A percentile compares a stretch with the other conserved stretches of the same genome.
Evolutionary conservation across 1,140 invertebrate genomes (phyloP).

Genomic region (Drosophila nannoptera): DNA sequence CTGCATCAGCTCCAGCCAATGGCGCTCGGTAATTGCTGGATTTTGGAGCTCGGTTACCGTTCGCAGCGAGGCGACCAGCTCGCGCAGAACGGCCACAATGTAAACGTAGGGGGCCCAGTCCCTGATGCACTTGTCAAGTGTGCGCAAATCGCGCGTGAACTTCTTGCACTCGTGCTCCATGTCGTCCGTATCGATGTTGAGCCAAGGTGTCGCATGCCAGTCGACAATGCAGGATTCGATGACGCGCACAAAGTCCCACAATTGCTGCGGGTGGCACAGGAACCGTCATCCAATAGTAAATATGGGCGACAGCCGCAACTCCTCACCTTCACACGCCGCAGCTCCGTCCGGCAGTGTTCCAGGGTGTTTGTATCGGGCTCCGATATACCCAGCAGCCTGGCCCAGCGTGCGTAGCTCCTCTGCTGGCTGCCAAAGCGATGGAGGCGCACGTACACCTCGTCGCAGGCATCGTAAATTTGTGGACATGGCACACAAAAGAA

Average conservation of each 20-base stretch:
- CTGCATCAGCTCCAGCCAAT: conserved; percentile 93
- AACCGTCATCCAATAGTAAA: conserved; percentile 7
- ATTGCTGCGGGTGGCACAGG: conserved; percentile 79
- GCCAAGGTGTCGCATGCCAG: conserved; percentile 92
- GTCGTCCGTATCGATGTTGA: conserved; percentile 90
- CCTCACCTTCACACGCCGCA: conserved; percentile 85
- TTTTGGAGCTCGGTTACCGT: conserved; percentile 93
- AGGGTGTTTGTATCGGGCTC: conserved; percentile 87
- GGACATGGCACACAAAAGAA: conserved; percentile 83
- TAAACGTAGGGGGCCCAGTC: conserved; percentile 86
- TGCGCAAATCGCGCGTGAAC: conserved; percentile 88
- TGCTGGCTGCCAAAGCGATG: conserved; percentile 83
- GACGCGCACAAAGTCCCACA: conserved; percentile 92
- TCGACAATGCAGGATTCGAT: conserved; percentile 87
- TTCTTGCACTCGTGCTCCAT: conserved; percentile 95
- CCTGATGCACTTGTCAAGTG: conserved; percentile 89
- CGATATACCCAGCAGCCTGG: conserved; percentile 88
- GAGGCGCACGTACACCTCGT: conserved; percentile 83
- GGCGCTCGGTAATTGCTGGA: conserved; percentile 90
- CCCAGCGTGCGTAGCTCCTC: conserved; percentile 83
- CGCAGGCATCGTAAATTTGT: conserved; percentile 84
- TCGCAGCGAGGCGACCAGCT: conserved; percentile 88
- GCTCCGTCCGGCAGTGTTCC: conserved; percentile 80
- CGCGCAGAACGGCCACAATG: conserved; percentile 85
- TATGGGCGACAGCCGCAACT: neutral